Evolutionary conservation across 2,113 vertebrate species (phyloP), one percentile per base, ranked within the genome.

Genomic region (Lutjanus erythropterus): DNA sequence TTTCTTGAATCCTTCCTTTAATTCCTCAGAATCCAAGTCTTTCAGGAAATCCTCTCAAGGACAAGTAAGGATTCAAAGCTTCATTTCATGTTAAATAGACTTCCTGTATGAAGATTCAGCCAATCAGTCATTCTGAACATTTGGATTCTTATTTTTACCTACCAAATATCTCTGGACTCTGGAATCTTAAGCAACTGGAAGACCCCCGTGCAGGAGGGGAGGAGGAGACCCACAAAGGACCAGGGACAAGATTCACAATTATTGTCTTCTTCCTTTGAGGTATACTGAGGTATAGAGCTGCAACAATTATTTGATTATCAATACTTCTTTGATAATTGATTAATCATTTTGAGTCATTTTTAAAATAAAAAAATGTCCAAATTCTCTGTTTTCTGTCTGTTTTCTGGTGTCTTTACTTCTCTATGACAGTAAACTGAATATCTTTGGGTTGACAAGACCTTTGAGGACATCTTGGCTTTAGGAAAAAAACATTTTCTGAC

Each of bases 1-100:
- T 68, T 66, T 14, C 27, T 60, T 65, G 44, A 37, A 25, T 33
- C 14, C 49, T 71, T 79, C 23, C 14, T 19, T 49, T 66, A 42
- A 50, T 33, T 53, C 9, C 23, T 10, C 9, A 33, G 27, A 78
- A 41, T 44, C 8, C 1, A 9, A 49, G 6, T 47, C 27, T 52
- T 46, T 39, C n/a, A n/a, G 41, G 37, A 6, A 16, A 67, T n/a
- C 5, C 27, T 35, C 15, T 39, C 15, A 65, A 62, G 25, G 66
- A 66, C 53, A 55, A 60, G 60, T 9, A 66, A 23, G 2, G 15
- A 65, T 50, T 59, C 19, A 58, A 31, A 56, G 33, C 18, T 8
- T 5, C 15, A 9, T 29, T 59, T 50, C 9, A 33, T 11, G 6
- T 39, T 23, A 62, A 18, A 35, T 44, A 8, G 18, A 62, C 29